These are phyloP conservation scores for Pangasianodon hypophthalmus DNA, from an alignment of 2,113 vertebrate species.

Conservation along the genomic window DNA sequence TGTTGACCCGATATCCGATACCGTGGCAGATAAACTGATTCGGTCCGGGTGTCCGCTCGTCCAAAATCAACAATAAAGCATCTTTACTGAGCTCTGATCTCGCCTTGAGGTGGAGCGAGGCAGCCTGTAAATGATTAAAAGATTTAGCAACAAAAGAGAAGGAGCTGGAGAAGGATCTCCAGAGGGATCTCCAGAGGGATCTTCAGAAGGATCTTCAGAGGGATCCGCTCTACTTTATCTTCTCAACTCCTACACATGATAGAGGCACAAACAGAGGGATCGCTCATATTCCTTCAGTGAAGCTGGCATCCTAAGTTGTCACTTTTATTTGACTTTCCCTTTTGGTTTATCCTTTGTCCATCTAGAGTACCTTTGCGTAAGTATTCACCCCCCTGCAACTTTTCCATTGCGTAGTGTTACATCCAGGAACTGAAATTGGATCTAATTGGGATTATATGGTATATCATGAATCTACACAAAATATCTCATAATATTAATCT, in stretches of 20 bases:
- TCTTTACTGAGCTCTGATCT: neutral
- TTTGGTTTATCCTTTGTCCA: neutral
- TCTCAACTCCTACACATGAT: neutral
- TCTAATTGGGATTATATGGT: neutral
- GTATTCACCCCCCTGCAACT: neutral
- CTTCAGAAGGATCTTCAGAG: neutral
- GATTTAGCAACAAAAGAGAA: neutral
- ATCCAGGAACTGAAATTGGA: neutral
- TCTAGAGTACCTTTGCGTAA: neutral
- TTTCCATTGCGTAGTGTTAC: neutral
- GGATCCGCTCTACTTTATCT: neutral
- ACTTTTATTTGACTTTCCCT: no score
- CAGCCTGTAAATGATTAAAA: neutral
- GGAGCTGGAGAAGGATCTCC: neutral
- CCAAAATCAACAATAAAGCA: constrained; percentile 8
- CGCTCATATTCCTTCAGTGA: neutral
- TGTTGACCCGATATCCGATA: constrained; percentile 27
- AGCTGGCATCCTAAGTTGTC: no score
- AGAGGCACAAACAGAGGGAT: neutral
- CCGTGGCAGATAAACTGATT: neutral
- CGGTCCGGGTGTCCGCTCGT: neutral
- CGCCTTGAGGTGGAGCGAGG: neutral
- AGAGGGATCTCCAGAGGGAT: neutral
- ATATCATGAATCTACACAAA: neutral
- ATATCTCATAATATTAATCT: neutral